A percentile compares a stretch with the other conserved stretches of the same genome.
phyloP scores from a whole-genome alignment of 2,888 invertebrate genomes.

The Campoplex nolae region DNA sequence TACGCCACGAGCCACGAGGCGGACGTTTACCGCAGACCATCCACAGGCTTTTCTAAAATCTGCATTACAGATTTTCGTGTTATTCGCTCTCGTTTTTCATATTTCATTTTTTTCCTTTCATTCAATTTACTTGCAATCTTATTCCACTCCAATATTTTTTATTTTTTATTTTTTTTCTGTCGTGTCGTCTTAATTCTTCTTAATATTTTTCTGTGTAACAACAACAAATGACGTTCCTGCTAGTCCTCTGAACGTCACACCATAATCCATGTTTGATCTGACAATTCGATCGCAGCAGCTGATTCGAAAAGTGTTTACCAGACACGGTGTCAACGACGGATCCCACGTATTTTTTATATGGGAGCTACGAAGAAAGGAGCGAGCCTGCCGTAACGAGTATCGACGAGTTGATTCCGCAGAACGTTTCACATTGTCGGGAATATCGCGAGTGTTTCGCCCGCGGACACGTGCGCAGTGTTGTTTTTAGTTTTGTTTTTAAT shows the following conservation, averaged over 20 bases:
- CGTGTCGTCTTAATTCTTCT: neutral
- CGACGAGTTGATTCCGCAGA: slow-evolving; percentile 30
- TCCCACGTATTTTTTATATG: slow-evolving; percentile 18
- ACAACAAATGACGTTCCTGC: neutral
- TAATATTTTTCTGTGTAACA: neutral
- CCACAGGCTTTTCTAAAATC: slow-evolving; percentile 50
- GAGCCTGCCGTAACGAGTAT: slow-evolving; percentile 36
- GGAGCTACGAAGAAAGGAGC: neutral
- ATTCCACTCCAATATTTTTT: neutral
- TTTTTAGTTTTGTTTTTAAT: neutral
- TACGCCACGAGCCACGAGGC: slow-evolving; percentile 67
- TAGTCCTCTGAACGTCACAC: neutral
- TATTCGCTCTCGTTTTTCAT: slow-evolving; percentile 9
- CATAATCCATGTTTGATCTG: slow-evolving; percentile 15
- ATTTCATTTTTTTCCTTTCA: slow-evolving; percentile 4
- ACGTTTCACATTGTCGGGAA: slow-evolving; percentile 40
- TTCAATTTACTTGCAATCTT: neutral
- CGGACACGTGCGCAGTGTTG: slow-evolving; percentile 54
- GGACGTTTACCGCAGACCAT: slow-evolving; percentile 60
- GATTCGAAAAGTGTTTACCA: slow-evolving; percentile 18
- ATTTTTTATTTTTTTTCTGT: neutral
- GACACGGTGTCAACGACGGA: slow-evolving; percentile 10
- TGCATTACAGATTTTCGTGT: slow-evolving; percentile 42
- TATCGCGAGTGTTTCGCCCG: slow-evolving; percentile 51
- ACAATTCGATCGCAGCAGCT: slow-evolving; percentile 15